Conservation (phyloP, 2,888 invertebrate species). For the Drosophila conformis region DNA sequence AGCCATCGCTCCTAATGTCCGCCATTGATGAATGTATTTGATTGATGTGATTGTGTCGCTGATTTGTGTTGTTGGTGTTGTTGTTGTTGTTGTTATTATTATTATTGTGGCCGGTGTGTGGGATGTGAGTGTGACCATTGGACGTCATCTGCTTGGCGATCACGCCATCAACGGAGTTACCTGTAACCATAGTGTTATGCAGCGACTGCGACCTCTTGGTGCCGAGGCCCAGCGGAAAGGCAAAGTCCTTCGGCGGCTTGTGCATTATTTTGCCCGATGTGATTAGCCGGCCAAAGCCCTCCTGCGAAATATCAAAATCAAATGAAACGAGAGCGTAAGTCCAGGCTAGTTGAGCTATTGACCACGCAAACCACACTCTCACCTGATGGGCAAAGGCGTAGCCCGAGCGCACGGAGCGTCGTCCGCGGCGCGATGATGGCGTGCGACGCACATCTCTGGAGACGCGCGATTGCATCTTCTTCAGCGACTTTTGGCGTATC, state of each 20-base stretch:
- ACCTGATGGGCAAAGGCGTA: conserved; percentile 98
- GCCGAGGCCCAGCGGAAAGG: conserved; percentile 88
- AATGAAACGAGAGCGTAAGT: background rate
- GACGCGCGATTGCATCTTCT: conserved; percentile 89
- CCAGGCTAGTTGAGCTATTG: background rate
- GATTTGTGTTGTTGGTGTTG: conserved; percentile 69
- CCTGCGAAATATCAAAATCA: conserved; percentile 81
- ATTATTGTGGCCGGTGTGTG: conserved; percentile 9
- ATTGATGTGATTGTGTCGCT: conserved; percentile 67
- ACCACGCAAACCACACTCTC: conserved; percentile 1
- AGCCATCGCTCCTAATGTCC: conserved; percentile 66
- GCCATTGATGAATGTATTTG: conserved; percentile 78
- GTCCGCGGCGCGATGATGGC: conserved; percentile 94
- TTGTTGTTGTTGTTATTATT: conserved; percentile 38
- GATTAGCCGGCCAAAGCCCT: conserved; percentile 98
- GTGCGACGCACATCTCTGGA: conserved; percentile 93
- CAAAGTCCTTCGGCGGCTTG: conserved; percentile 92
- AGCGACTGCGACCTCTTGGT: conserved; percentile 83
- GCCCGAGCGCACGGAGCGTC: conserved; percentile 97
- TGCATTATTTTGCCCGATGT: conserved; percentile 98
- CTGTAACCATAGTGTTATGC: conserved; percentile 56
- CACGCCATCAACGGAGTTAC: conserved; percentile 35
- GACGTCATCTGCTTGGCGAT: conserved; percentile 41
- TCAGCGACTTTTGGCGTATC: conserved; percentile 92
- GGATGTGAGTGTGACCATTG: conserved; percentile 17